Evolutionary conservation across 2,888 invertebrate species (phyloP).

Genomic region (Taphrorychus bicolor): DNA sequence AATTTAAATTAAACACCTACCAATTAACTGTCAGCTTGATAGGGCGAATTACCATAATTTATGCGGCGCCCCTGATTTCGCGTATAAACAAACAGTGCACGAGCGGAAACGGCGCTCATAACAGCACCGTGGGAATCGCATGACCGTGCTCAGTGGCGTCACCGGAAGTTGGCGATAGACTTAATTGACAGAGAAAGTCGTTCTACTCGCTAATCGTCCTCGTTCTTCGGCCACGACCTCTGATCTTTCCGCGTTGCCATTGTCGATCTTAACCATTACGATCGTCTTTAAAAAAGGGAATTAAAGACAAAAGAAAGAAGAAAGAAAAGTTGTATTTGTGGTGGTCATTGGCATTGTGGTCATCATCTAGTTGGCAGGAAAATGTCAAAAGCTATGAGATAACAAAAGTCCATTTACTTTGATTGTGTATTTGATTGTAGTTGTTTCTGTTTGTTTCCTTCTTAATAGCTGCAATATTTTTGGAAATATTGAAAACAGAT

Average conservation of each 20-base stretch:
- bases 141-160: slow-evolving; percentile 40
- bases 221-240: slow-evolving; percentile 2
- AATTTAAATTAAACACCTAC: no score
- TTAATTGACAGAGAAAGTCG: slow-evolving; percentile 50
- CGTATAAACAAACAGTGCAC: slow-evolving; percentile 8
- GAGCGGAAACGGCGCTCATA: slow-evolving; percentile 13
- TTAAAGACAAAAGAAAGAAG: no score
- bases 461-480: no score
- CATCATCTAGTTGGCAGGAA: no score
- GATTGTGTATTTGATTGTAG: no score
- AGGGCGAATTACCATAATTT: neutral
- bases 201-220: neutral
- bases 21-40: neutral
- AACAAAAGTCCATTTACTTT: no score
- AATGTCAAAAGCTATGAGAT: no score
- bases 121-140: slow-evolving; percentile 43
- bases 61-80: slow-evolving; percentile 20
- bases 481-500: no score
- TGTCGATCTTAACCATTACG: neutral
- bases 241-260: slow-evolving; percentile 6
- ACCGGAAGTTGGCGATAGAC: slow-evolving; percentile 48
- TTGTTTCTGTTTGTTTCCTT: no score
- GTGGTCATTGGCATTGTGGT: no score
- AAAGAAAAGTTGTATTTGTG: no score
- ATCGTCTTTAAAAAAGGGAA: no score